A percentile compares a stretch with the other conserved stretches of the same genome.
Evolutionary conservation across 2,888 invertebrate genomes (phyloP).

Genomic region (Drosophila atripex): DNA sequence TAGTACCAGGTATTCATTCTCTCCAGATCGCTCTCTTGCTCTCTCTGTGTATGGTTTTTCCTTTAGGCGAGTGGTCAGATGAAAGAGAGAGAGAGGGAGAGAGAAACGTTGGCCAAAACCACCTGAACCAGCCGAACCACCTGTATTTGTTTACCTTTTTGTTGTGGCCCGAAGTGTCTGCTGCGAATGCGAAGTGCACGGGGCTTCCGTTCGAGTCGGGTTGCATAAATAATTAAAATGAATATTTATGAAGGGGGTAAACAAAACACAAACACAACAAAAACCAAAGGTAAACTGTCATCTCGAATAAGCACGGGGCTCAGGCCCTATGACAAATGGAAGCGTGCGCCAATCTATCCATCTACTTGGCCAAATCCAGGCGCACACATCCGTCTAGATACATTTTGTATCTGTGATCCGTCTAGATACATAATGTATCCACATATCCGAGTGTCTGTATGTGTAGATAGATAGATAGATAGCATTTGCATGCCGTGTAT

Average conservation of each 20-base stretch:
- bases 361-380: constrained; percentile 20
- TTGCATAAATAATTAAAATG: constrained; percentile 31
- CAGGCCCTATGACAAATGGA: constrained; percentile 40
- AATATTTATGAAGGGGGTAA: constrained; percentile 13
- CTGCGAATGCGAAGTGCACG: constrained; percentile 13
- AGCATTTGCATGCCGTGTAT: constrained; percentile 37
- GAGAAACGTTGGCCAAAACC: constrained; percentile 9
- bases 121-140: constrained; percentile 11
- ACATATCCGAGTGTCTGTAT: background rate
- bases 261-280: background rate
- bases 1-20: background rate
- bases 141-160: constrained; percentile 35
- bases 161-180: background rate
- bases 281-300: constrained; percentile 15
- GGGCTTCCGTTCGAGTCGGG: constrained; percentile 1
- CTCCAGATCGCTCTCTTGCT: background rate
- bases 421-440: constrained; percentile 3
- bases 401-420: background rate
- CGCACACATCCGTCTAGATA: constrained; percentile 7
- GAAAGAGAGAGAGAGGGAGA: too few relatives aligned
- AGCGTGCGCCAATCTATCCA: constrained; percentile 26
- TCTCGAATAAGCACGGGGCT: constrained; percentile 20
- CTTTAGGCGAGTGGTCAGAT: background rate
- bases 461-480: constrained; percentile 9
- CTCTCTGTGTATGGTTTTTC: background rate